Conservation (phyloP, 2,888 invertebrate species). For the Leptopilina myrica region DNA sequence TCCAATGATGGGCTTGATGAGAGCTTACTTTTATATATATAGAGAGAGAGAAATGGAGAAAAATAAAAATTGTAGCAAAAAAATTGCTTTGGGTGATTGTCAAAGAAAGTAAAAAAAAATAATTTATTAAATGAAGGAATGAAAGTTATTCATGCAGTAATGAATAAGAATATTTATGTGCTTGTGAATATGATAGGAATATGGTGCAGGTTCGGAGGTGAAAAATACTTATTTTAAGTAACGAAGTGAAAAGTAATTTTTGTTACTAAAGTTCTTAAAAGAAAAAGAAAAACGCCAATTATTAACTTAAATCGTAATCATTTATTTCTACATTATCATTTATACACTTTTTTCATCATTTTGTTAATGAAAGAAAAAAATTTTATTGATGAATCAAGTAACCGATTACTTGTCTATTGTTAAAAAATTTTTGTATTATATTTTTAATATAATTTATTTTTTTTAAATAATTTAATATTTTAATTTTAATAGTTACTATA, state of each 20-base stretch:
- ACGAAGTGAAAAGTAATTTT: conserved; percentile 15
- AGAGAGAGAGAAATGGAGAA: conserved; percentile 15
- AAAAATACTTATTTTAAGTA: conserved; percentile 27
- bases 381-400: too few species aligned
- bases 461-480: too few species aligned
- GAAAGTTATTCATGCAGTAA: conserved; percentile 22
- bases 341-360: too few species aligned
- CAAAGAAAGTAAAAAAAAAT: not conserved
- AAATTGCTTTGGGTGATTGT: conserved; percentile 5
- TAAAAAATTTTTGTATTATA: too few species aligned
- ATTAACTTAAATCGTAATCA: too few species aligned
- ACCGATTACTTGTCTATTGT: too few species aligned
- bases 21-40: conserved; percentile 55
- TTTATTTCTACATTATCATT: too few species aligned
- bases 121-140: conserved; percentile 8
- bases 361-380: too few species aligned
- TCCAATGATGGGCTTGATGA: conserved; percentile 55
- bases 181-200: conserved; percentile 18
- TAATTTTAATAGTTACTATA: too few species aligned
- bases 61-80: conserved; percentile 13
- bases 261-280: not conserved
- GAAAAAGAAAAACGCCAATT: too few species aligned
- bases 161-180: conserved; percentile 26
- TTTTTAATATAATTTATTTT: too few species aligned
- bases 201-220: conserved; percentile 1